phyloP scores from a whole-genome alignment of 2,797 vertebrate genomes.

The Urophycis tenuis region DNA sequence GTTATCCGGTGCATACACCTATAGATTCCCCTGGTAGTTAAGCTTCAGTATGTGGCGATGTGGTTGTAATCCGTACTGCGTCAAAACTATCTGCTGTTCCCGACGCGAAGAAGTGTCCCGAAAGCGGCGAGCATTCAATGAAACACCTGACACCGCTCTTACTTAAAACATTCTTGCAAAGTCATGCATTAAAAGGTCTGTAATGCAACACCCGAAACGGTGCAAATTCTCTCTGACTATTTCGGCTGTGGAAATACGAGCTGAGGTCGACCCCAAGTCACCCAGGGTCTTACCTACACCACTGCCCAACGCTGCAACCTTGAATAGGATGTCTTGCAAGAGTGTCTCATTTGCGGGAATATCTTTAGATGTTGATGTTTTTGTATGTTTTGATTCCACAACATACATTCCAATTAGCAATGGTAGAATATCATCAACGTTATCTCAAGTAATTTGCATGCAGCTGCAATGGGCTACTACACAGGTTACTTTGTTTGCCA shows the following conservation, averaged over 20 bases:
- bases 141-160: neutral
- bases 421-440: neutral
- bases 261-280: constrained; percentile 26
- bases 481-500: neutral
- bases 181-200: constrained; percentile 18
- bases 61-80: constrained; percentile 27
- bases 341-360: neutral
- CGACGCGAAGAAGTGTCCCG: neutral
- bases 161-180: constrained; percentile 4
- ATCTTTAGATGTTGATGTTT: neutral
- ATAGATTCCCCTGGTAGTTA: neutral
- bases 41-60: constrained; percentile 18
- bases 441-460: neutral
- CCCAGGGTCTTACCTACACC: constrained; percentile 1
- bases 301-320: neutral
- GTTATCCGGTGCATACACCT: neutral
- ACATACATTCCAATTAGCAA: neutral
- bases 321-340: neutral
- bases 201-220: constrained; percentile 26
- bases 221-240: constrained; percentile 44
- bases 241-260: constrained; percentile 46
- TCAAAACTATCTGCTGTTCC: constrained; percentile 23
- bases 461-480: neutral
- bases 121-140: neutral
- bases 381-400: neutral